Conservation (phyloP, 2,888 invertebrate species). For the Eristalis pertinax region DNA sequence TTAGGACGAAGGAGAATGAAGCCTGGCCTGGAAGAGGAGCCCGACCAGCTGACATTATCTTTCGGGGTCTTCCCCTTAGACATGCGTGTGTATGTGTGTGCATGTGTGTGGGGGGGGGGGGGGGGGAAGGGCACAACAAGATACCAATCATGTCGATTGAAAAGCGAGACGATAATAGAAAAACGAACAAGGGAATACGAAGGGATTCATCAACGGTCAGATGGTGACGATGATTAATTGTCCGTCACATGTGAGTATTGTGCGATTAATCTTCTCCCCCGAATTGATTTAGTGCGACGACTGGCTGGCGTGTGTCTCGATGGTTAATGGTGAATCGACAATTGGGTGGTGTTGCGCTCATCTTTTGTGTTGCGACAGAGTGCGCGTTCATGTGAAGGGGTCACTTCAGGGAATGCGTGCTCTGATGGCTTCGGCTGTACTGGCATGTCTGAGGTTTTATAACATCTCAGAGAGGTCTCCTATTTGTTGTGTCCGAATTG, state of each 20-base stretch:
- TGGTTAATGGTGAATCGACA: constrained; percentile 14
- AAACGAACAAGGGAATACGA: not conserved
- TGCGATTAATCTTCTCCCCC: constrained; percentile 65
- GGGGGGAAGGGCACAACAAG: constrained; percentile 17
- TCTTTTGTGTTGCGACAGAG: not conserved
- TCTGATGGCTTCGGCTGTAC: no score
- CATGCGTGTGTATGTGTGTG: constrained; percentile 2
- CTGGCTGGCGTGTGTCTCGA: constrained; percentile 13
- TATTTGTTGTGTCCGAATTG: no score
- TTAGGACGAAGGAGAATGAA: constrained; percentile 22
- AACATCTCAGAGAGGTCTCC: no score
- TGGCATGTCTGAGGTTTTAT: no score
- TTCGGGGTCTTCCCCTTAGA: constrained; percentile 2
- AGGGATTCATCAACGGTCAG: constrained; percentile 46
- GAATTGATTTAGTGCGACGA: constrained; percentile 49
- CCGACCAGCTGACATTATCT: constrained; percentile 49
- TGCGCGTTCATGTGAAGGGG: not conserved
- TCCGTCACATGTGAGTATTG: constrained; percentile 45
- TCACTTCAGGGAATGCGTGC: no score
- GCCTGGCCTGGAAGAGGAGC: not conserved
- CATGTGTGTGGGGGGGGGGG: no score
- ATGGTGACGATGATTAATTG: constrained; percentile 70
- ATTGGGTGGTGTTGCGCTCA: not conserved
- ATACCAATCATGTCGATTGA: constrained; percentile 65
- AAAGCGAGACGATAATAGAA: constrained; percentile 38